Percentiles rank a stretch among this genome's conserved stretches.
Evolutionary conservation across 2,113 vertebrate species (phyloP).

Genomic region (Stegastes partitus): DNA sequence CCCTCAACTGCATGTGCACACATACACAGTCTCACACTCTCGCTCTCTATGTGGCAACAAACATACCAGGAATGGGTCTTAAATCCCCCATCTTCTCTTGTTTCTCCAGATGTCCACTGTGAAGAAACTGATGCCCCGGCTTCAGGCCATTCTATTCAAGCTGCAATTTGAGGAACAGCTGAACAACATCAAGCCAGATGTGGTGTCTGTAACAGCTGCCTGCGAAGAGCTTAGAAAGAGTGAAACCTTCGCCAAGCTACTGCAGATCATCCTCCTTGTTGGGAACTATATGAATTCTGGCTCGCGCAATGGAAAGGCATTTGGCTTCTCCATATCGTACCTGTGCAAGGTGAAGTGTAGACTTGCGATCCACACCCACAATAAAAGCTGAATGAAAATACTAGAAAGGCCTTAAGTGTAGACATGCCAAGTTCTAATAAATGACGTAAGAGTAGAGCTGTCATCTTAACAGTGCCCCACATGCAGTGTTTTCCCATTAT

Average conservation of each 20-base stretch:
- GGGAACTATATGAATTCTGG: slow-evolving; percentile 95
- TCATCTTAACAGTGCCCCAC: too few relatives aligned
- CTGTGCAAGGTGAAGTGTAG: slow-evolving; percentile 86
- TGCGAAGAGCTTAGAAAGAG: slow-evolving; percentile 92
- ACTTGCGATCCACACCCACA: not conserved
- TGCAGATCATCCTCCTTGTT: slow-evolving; percentile 89
- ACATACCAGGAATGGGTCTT: slow-evolving; percentile 4
- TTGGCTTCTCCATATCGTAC: slow-evolving; percentile 90
- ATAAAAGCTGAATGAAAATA: not conserved
- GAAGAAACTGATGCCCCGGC: slow-evolving; percentile 86
- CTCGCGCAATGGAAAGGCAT: slow-evolving; percentile 91
- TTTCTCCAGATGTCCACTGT: slow-evolving; percentile 89
- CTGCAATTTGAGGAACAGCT: slow-evolving; percentile 93
- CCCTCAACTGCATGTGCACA: not conserved
- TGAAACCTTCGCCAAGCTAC: slow-evolving; percentile 85
- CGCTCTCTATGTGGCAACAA: slow-evolving; percentile 12
- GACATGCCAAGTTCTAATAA: too few relatives aligned
- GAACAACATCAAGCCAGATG: slow-evolving; percentile 93
- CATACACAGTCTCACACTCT: not conserved
- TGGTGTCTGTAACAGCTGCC: slow-evolving; percentile 92
- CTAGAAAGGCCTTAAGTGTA: not conserved
- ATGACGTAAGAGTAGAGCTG: too few relatives aligned
- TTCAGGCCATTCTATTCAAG: slow-evolving; percentile 90
- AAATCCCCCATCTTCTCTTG: not conserved
- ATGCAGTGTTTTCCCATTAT: not conserved